Evolutionary conservation across 2,113 vertebrate species (phyloP).

Genomic region (Hyperopisus bebe): DNA sequence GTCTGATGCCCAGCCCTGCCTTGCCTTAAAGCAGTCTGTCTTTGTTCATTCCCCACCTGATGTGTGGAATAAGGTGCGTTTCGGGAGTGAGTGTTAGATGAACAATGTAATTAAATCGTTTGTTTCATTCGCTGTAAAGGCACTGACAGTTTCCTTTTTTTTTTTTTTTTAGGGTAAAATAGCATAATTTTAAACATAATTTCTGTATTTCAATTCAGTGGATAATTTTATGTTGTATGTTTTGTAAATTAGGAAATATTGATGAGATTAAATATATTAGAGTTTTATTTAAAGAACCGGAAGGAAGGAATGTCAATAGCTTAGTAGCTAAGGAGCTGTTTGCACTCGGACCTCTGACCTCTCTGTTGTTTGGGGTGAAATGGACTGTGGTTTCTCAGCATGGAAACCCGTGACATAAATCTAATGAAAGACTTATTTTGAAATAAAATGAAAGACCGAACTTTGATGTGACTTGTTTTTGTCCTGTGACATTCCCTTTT

Average conservation of each 20-base stretch:
- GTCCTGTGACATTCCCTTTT: background rate
- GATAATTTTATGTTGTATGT: slow-evolving; percentile 13
- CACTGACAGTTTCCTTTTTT: background rate
- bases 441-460: slow-evolving; percentile 14
- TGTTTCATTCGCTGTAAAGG: background rate
- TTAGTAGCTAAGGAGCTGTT: background rate
- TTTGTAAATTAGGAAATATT: slow-evolving; percentile 17
- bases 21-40: background rate
- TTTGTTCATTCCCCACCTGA: background rate
- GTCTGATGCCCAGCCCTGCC: background rate
- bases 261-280: slow-evolving; percentile 15
- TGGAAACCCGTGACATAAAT: slow-evolving; percentile 12
- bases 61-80: background rate
- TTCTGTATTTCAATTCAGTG: background rate
- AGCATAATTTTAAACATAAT: background rate
- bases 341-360: background rate
- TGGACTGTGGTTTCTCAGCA: background rate
- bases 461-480: background rate
- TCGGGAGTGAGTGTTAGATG: background rate
- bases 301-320: background rate
- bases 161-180: background rate
- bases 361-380: slow-evolving; percentile 3
- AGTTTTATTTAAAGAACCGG: slow-evolving; percentile 13
- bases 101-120: background rate
- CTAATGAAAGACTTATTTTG: slow-evolving; percentile 16